phyloP scores from a whole-genome alignment of 2,113 vertebrate species.

The Saimiri boliviensis region DNA sequence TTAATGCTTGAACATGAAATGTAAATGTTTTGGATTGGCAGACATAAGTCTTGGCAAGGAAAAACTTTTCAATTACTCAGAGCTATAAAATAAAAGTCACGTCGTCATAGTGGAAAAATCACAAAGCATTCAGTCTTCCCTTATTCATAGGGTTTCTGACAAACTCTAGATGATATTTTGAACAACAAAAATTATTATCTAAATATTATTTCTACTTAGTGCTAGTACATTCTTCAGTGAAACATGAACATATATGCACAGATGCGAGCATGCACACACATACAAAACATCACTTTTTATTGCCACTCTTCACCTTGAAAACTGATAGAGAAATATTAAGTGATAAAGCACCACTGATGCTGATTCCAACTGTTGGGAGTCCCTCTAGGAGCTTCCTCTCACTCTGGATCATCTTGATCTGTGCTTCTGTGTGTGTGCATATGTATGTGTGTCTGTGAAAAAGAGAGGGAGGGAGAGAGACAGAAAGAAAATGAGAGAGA shows the following conservation, averaged over 20 bases:
- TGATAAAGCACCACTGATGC: neutral
- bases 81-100: neutral
- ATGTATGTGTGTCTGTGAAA: neutral
- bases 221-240: neutral
- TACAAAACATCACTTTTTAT: neutral
- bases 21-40: neutral
- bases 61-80: slow-evolving; percentile 7
- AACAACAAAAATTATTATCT: neutral
- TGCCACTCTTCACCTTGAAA: neutral
- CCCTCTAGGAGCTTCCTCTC: neutral
- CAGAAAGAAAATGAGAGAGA: too few species aligned
- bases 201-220: neutral
- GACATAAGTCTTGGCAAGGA: neutral
- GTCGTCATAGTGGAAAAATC: neutral
- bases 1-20: slow-evolving; percentile 8
- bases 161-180: neutral
- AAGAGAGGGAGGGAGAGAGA: too few species aligned
- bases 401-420: neutral
- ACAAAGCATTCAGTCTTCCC: neutral
- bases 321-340: slow-evolving; percentile 2
- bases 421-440: neutral
- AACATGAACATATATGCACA: neutral
- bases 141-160: neutral
- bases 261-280: neutral
- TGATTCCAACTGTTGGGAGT: neutral